phyloP scores from a whole-genome alignment of 2,113 vertebrate species.

The Zootoca vivipara region DNA sequence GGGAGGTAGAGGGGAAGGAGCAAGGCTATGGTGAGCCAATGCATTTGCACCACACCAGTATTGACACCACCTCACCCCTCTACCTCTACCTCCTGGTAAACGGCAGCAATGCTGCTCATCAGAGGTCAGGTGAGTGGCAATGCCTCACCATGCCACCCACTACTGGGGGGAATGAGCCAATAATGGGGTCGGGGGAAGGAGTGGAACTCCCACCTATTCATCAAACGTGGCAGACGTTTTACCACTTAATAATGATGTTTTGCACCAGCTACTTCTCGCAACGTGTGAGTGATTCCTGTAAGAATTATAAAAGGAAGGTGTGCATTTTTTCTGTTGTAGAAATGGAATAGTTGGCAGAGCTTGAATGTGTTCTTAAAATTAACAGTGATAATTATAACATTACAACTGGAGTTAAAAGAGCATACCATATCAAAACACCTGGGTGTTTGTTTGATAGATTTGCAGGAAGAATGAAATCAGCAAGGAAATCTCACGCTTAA shows the following conservation, averaged over 20 bases:
- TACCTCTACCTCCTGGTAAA: too few species aligned
- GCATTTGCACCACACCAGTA: too few species aligned
- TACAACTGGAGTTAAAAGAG: neutral
- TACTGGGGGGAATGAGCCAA: neutral
- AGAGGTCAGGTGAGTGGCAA: too few species aligned
- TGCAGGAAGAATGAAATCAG: neutral
- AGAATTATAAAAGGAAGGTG: neutral
- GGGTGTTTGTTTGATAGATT: neutral
- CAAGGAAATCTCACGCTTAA: neutral
- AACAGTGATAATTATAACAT: neutral
- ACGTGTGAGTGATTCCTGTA: fast-evolving
- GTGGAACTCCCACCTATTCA: neutral
- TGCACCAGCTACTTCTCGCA: neutral
- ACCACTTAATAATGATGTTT: neutral
- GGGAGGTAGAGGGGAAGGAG: too few species aligned
- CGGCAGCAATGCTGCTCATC: too few species aligned
- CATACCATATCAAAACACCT: neutral
- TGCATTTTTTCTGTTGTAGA: neutral
- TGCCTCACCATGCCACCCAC: too few species aligned
- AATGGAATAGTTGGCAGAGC: neutral
- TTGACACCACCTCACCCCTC: too few species aligned
- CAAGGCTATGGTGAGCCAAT: too few species aligned
- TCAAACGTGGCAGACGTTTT: neutral
- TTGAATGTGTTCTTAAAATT: neutral
- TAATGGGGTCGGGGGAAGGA: neutral